A percentile compares a stretch with the other conserved stretches of the same genome.
Evolutionary conservation across 1,140 invertebrate species (phyloP).

Genomic region (Ceratosolen fusciceps): DNA sequence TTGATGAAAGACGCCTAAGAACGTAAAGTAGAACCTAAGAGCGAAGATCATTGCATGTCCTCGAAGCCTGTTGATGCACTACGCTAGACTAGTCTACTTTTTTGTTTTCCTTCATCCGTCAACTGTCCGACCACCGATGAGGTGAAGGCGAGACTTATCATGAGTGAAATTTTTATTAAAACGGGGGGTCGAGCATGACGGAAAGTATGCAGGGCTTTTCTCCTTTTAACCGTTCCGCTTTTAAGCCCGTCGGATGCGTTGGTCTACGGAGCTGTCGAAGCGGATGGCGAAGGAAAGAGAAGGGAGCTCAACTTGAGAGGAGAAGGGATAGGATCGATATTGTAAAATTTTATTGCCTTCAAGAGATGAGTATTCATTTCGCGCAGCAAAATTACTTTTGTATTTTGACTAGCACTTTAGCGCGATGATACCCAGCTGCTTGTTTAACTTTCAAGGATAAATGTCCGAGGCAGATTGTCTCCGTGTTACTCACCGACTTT

Average conservation of each 20-base stretch:
- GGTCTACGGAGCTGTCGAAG: no score
- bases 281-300: no score
- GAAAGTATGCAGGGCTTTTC: no score
- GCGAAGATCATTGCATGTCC: conserved; percentile 17
- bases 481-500: neutral
- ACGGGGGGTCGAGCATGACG: no score
- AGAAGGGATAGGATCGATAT: conserved; percentile 18
- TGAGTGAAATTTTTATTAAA: no score
- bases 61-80: neutral
- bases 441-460: neutral
- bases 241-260: no score
- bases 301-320: no score
- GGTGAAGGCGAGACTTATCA: conserved; percentile 8
- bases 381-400: neutral
- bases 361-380: conserved; percentile 2
- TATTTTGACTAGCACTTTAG: neutral
- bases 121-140: neutral
- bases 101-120: neutral
- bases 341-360: conserved; percentile 38
- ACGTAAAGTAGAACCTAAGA: conserved; percentile 17
- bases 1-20: conserved; percentile 19
- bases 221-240: conserved; percentile 25
- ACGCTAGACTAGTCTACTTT: conserved; percentile 12
- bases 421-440: neutral
- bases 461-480: neutral